Conservation (phyloP, 2,888 invertebrate genomes). For the Chrysotoxum bicinctum region DNA sequence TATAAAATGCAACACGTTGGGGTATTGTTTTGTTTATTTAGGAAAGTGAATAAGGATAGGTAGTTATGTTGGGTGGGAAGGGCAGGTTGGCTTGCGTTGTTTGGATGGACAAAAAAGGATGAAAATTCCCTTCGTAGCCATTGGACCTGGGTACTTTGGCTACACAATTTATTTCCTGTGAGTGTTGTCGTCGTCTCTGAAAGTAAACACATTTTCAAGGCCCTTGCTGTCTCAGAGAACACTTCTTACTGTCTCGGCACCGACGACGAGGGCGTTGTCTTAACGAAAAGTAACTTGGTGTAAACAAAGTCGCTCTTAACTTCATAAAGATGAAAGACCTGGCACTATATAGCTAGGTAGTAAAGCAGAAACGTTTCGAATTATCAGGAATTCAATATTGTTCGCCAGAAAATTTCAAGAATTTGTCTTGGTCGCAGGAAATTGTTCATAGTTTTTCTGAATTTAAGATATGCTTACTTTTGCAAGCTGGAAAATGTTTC, state of each 20-base stretch:
- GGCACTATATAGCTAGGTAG: neutral
- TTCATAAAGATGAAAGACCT: constrained; percentile 24
- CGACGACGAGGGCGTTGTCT: neutral
- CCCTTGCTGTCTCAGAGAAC: neutral
- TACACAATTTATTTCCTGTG: constrained; percentile 39
- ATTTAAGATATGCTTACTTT: too few species aligned
- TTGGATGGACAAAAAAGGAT: neutral
- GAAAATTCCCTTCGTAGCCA: constrained; percentile 10
- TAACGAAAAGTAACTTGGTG: constrained; percentile 25
- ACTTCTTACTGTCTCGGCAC: constrained; percentile 20
- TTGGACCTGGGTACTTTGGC: neutral
- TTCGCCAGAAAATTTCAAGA: neutral
- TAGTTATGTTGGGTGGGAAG: too few species aligned
- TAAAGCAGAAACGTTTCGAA: constrained; percentile 23
- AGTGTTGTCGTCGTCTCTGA: neutral
- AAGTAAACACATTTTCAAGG: constrained; percentile 51
- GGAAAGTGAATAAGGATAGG: constrained; percentile 1
- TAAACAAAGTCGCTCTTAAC: constrained; percentile 52
- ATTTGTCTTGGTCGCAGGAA: neutral
- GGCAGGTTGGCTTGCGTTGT: neutral
- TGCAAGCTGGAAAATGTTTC: too few species aligned
- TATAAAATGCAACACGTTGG: constrained; percentile 69
- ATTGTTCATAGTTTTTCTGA: neutral
- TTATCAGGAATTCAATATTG: neutral
- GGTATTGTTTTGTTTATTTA: constrained; percentile 41